Percentiles rank a stretch among this genome's conserved stretches.
phyloP scores from a whole-genome alignment of 2,113 vertebrate species.

The Carollia perspicillata region DNA sequence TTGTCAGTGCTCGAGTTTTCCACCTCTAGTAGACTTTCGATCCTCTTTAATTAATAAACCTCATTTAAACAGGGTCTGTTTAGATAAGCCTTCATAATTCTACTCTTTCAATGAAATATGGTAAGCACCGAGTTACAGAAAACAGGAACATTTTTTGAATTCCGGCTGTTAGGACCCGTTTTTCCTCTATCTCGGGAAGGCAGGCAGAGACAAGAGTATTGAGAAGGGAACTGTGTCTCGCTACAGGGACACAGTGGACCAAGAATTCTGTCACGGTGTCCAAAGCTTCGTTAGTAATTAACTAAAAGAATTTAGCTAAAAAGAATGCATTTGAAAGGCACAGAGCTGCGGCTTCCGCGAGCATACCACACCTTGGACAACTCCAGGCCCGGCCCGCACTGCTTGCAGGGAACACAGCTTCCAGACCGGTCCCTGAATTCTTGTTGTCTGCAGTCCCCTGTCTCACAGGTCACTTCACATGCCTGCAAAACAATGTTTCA shows the following conservation, averaged over 20 bases:
- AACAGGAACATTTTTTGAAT: neutral
- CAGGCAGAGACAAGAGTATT: neutral
- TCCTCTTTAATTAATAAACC: neutral
- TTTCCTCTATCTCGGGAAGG: neutral
- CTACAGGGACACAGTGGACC: neutral
- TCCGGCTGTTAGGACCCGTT: neutral
- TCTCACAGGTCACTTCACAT: slow-evolving; percentile 77
- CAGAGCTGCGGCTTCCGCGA: neutral
- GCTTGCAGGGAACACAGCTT: slow-evolving; percentile 90
- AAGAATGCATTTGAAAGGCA: neutral
- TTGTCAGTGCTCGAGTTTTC: neutral
- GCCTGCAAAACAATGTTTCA: slow-evolving; percentile 77
- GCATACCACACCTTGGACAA: slow-evolving; percentile 89
- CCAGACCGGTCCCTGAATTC: slow-evolving; percentile 91
- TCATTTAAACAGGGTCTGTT: too few species aligned
- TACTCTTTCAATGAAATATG: neutral
- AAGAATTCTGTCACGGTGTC: neutral
- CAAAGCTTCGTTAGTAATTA: neutral
- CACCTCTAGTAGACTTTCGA: neutral
- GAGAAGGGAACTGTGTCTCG: neutral
- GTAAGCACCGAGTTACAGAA: neutral
- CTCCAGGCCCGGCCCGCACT: slow-evolving; percentile 97
- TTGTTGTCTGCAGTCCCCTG: slow-evolving; percentile 93
- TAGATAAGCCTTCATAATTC: neutral
- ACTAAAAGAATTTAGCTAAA: neutral